Base-by-base conservation (phyloP, 2,888 invertebrate species). In the Charanyca ferruginea region DNA sequence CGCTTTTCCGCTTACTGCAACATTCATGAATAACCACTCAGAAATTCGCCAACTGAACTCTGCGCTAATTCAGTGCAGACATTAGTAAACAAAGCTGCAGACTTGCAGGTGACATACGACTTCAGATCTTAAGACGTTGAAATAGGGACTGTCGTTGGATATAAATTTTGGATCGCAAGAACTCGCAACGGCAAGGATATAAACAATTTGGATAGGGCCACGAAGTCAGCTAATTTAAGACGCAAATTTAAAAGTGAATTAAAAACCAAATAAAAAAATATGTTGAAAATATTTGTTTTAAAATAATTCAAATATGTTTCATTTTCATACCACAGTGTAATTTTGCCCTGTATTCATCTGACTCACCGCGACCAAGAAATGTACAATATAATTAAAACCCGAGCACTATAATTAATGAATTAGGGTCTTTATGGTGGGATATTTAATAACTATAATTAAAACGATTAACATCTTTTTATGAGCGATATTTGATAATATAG, bases 61-160 rank as follows among this genome's bases (percentile, higher is more conserved):
- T 67, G 74, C 71, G 78, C 86, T 87, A 87, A 88, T 86, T 86
- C 83, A 79, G 78, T 84, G 81, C 83, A 82, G 86, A 80, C 83
- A 80, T 84, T 82, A 83, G 85, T 81, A 87, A 86, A 87, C 84
- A 87, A 77, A 80, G 76, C 77, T 81, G 76, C 74, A 76, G 66
- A 57, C 61, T 76, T 70, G 67, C 65, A 47, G 32, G 48, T 70
- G 66, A 70, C 77, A 65, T 20, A 59, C 80, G 53, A 86, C 60
- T 85, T 45, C 84, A 62, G 73, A 47, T 73, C 70, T 76, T 86
- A 80, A 52, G 53, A 49, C 74, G 20, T 75, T 41, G 81, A 61
- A 66, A 73, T 85, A 86, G 78, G 73, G 67, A 77, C 66, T 60
- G 67, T 62, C 68, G 65, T 44, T 47, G 64, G 52, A 57, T 53